These are phyloP conservation scores for Orchesella cincta DNA, from an alignment of 1,140 invertebrate genomes.

Conservation along the genomic window DNA sequence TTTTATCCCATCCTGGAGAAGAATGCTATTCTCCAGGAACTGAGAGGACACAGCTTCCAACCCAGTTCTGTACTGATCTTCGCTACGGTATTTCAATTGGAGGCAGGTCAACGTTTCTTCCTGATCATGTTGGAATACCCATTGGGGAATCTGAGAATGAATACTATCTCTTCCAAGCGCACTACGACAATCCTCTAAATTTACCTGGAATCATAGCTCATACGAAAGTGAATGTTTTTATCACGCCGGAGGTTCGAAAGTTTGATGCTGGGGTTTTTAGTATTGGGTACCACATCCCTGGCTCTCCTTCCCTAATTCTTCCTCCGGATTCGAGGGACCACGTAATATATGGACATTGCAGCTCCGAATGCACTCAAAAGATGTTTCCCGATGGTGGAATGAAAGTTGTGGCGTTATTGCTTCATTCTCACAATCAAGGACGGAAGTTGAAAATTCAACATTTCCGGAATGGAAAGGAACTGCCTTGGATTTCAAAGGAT, in stretches of 20 bases:
- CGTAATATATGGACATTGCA: conserved; percentile 66
- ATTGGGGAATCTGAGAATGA: conserved; percentile 24
- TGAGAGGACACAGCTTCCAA: background rate
- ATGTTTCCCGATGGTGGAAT: conserved; percentile 72
- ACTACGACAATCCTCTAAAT: conserved; percentile 65
- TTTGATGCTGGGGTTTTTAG: conserved; percentile 42
- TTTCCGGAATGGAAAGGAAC: conserved; percentile 72
- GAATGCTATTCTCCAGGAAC: conserved; percentile 39
- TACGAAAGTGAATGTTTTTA: conserved; percentile 67
- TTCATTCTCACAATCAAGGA: conserved; percentile 78
- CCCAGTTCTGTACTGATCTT: conserved; percentile 3
- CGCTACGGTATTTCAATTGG: background rate
- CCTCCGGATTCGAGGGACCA: conserved; percentile 39
- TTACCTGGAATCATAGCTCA: conserved; percentile 64
- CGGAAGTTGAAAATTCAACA: conserved; percentile 75
- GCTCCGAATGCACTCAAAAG: conserved; percentile 67
- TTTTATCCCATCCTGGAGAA: conserved; percentile 32
- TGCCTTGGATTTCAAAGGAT: conserved; percentile 65
- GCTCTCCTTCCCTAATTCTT: conserved; percentile 31
- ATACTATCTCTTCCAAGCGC: conserved; percentile 60
- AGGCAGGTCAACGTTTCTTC: conserved; percentile 30
- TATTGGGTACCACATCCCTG: conserved; percentile 24
- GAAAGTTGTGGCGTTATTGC: conserved; percentile 73
- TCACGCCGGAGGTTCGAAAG: conserved; percentile 65
- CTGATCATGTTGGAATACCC: conserved; percentile 43